A percentile compares a stretch with the other conserved stretches of the same genome.
Conservation (phyloP, 2,797 vertebrate species). For the Myripristis jacobus region DNA sequence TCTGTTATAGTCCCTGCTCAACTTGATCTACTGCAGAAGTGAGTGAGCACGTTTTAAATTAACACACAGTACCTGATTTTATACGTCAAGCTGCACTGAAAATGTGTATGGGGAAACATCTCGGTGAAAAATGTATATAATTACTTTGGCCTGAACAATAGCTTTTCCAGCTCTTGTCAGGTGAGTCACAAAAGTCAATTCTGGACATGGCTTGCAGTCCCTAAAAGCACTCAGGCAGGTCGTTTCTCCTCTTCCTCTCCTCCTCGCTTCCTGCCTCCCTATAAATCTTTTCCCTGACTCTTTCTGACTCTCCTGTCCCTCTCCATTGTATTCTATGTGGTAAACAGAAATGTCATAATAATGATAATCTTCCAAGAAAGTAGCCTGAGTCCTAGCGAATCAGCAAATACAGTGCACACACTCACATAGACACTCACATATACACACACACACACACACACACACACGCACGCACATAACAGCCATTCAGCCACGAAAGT, state of each 20-base stretch:
- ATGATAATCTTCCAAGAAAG: slow-evolving; percentile 59
- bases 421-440: too few species aligned
- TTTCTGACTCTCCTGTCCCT: slow-evolving; percentile 31
- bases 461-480: slow-evolving; percentile 22
- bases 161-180: not conserved
- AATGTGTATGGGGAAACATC: too few species aligned
- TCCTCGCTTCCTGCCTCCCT: slow-evolving; percentile 40
- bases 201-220: slow-evolving; percentile 29
- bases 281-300: slow-evolving; percentile 38
- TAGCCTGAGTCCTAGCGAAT: slow-evolving; percentile 37
- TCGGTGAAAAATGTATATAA: too few species aligned
- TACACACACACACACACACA: too few species aligned
- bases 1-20: slow-evolving; percentile 5
- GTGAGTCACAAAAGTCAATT: slow-evolving; percentile 25
- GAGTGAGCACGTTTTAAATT: too few species aligned
- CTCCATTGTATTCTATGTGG: slow-evolving; percentile 36
- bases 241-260: slow-evolving; percentile 6
- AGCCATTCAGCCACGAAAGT: slow-evolving; percentile 26
- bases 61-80: too few species aligned
- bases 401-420: slow-evolving; percentile 28
- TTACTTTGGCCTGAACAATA: too few species aligned
- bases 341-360: slow-evolving; percentile 61
- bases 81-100: too few species aligned
- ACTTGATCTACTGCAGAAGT: not conserved
- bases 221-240: too few species aligned